Evolutionary conservation across 1,140 invertebrate species (phyloP), one percentile per base, ranked within the genome.

Genomic region (Brachionus sp.): DNA sequence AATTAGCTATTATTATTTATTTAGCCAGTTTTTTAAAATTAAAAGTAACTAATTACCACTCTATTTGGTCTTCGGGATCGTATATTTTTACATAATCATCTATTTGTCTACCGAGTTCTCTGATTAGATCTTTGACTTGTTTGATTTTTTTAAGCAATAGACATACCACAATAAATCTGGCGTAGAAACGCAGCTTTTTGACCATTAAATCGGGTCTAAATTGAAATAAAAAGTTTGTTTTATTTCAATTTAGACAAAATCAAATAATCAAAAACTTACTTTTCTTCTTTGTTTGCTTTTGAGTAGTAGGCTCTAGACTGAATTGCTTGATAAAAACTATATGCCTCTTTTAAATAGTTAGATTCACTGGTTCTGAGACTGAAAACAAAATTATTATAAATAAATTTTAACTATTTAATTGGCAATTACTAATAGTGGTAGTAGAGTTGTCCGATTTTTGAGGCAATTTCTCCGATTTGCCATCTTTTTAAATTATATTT

Each of bases 401-500:
- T 37, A n/a, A 19, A 37, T 78, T 57, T 78, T 84, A 92, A 93
- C 93, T 91, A 95, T 94, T 23, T 29, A 0, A 35, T 2, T 25
- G 0, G 7, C 10, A n/a, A 25, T 75, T 75, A 75, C 70, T 98
- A 98, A 89, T 98, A 98, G 90, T 98, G 96, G 88, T 98, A 98
- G 90, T 98, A 98, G 19, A 98, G 92, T 90, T 98, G 96, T 84
- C 96, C 96, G 88, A 98, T 98, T 91, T 98, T 98, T 10, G 95
- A 97, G 12, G 96, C 96, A 84, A 98, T 97, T 90, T 98, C 96
- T 70, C 96, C 96, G 86, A 98, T 98, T 90, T 98, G 96, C 96
- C 96, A 98, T 85, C 96, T 90, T 86, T 98, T 98, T 84, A 98
- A 90, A 19, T 95, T 95, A 90, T 98, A 98, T 90, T 97, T 97